Base-by-base conservation (phyloP, 2,797 vertebrate species). In the Gymnopithys bicolor region DNA sequence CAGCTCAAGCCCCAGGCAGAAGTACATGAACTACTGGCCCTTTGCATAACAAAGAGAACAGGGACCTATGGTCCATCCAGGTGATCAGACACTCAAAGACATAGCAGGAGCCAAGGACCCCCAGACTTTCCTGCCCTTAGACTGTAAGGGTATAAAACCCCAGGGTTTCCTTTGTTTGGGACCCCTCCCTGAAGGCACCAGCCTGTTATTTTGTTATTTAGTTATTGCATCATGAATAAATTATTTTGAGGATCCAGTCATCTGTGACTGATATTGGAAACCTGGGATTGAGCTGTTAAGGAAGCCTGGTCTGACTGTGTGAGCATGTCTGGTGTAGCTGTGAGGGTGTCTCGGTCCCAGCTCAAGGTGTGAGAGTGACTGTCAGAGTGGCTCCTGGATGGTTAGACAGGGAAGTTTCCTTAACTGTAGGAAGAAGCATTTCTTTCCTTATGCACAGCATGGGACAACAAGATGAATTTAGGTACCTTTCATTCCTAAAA, bases 71-170 rank as follows among this genome's bases (percentile, higher is more conserved):
- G 18, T 14, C 18, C n/a, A 62, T 14, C 15, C 25, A 56, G 43
- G 24, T 22, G 46, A 68, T 25, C 4, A 7, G 24, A 19, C 24
- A 27, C n/a, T 28, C 17, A 37, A 25, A 49, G 11, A 41, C 10
- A 11, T 0, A 2, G 9, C 11, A 33, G 25, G 32, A 58, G 11
- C 32, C 13, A 19, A 7, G 2, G 7, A 11, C 16, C 28, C 28
- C 48, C 21, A 24, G 35, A 33, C 16, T 33, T 41, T 41, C 24
- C 43, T 7, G 2, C 19, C 6, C 22, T 39, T 48, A 27, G 22
- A 32, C 12, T 32, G 28, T n/a, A 18, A 67, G 16, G 17, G 9
- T 11, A 15, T 53, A 30, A 64, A 67, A 67, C 8, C 11, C 30
- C 23, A 13, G 18, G 9, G 4, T 27, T 69, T 81, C 45, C 18